Base-by-base conservation (phyloP, 2,797 vertebrate species). In the Rhynchonycteris naso region DNA sequence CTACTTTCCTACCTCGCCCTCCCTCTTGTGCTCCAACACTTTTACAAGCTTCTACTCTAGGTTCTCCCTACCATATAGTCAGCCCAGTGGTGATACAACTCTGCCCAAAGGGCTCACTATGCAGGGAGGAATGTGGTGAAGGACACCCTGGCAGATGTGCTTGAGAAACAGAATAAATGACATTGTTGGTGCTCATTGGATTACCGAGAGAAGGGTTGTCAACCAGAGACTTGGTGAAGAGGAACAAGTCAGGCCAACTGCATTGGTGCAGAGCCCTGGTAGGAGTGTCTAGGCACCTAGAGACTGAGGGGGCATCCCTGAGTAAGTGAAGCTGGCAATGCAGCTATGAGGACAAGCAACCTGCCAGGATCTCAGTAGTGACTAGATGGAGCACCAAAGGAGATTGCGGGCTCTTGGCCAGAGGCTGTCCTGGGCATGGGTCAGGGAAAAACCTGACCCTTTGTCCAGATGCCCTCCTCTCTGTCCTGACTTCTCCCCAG, bases 301-400 rank as follows among this genome's bases (percentile, higher is more conserved):
- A 59, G 24, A 5, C 35, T 2, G 1, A 19, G 2, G 0, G 30
- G 52, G 24, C 0, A 0, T 10, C 30, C 50, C 13, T n/a, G 47
- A 7, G 28, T n/a, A 5, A n/a, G 30, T 2, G 12, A 26, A 61
- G 24, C 13, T 19, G 13, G 56, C 3, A 15, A 2, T 30, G 5
- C 54, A 2, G 28, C 7, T 5, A 28, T 33, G 54, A 54, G 7
- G 13, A 63, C 43, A 13, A 7, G 50, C 33, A 1, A 7, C n/a
- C 14, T 11, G 52, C 10, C 47, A 35, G 28, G 47, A 30, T 30
- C 30, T 83, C 24, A 63, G 1, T 4, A 30, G 54, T 5, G 22
- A 30, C 18, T 13, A 30, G 18, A 47, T 5, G n/a, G n/a, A n/a
- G n/a, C n/a, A n/a, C n/a, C n/a, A 21, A 22, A 12, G 13, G 28